These are phyloP conservation scores for Sinopyrophorus schimmeli DNA, from an alignment of 2,888 invertebrate genomes.

Conservation along the genomic window DNA sequence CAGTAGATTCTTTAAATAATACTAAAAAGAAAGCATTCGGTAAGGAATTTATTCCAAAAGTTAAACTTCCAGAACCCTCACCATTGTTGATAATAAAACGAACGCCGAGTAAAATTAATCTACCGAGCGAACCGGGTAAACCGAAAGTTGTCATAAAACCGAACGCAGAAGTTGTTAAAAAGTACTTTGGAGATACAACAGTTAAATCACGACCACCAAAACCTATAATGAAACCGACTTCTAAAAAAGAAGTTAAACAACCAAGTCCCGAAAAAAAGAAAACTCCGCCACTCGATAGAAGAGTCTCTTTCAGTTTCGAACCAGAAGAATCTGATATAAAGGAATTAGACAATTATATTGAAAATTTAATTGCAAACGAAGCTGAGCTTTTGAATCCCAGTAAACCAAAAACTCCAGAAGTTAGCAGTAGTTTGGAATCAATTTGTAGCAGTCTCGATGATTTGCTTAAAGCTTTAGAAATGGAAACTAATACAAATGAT, in stretches of 20 bases:
- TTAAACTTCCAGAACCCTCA: constrained; percentile 46
- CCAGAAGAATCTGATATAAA: constrained; percentile 51
- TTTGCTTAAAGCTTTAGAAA: constrained; percentile 52
- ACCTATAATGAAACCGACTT: constrained; percentile 30
- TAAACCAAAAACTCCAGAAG: constrained; percentile 43
- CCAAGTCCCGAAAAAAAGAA: constrained; percentile 43
- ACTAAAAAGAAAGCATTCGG: constrained; percentile 45
- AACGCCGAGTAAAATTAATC: constrained; percentile 53
- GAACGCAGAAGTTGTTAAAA: constrained; percentile 47
- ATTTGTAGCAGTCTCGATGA: constrained; percentile 53
- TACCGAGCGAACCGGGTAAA: constrained; percentile 52
- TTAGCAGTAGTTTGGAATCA: too few species aligned
- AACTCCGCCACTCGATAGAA: constrained; percentile 20
- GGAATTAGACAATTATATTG: constrained; percentile 53
- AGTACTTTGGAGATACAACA: constrained; percentile 51
- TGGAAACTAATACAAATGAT: constrained; percentile 44
- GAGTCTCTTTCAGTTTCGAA: constrained; percentile 52
- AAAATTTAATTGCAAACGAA: constrained; percentile 51
- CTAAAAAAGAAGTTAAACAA: constrained; percentile 39
- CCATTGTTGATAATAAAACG: constrained; percentile 53
- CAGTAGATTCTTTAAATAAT: constrained; percentile 34
- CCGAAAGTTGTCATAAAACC: constrained; percentile 52
- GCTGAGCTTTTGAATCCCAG: constrained; percentile 53
- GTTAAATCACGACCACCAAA: constrained; percentile 35
- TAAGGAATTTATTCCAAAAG: constrained; percentile 49